These are phyloP conservation scores for Hepsetus odoe DNA, from an alignment of 2,113 vertebrate species.

Conservation along the genomic window DNA sequence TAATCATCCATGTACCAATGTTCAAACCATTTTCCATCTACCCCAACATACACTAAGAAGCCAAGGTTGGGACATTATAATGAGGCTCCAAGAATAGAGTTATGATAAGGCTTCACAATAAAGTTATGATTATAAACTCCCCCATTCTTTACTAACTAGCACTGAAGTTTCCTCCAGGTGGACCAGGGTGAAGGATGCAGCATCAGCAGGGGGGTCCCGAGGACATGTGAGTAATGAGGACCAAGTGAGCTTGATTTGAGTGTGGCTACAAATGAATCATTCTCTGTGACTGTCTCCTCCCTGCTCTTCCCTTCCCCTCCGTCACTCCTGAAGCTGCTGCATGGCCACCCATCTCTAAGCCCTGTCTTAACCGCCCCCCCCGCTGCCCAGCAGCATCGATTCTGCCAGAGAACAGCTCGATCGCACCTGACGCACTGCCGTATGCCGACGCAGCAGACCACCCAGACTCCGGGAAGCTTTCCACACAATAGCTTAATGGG, in stretches of 20 bases:
- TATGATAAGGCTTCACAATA: too few relatives aligned
- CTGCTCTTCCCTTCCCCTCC: background rate
- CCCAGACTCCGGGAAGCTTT: background rate
- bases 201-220: background rate
- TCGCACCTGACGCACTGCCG: background rate
- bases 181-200: background rate
- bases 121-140: too few relatives aligned
- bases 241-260: background rate
- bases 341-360: background rate
- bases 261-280: background rate
- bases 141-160: too few relatives aligned
- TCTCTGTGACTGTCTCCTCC: background rate
- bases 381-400: background rate
- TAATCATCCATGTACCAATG: too few relatives aligned
- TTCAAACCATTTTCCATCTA: too few relatives aligned
- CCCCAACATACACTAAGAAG: too few relatives aligned
- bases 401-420: background rate
- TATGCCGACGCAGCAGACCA: background rate
- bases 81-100: too few relatives aligned
- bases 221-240: constrained; percentile 3
- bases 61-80: too few relatives aligned
- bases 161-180: too few relatives aligned
- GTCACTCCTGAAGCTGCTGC: background rate
- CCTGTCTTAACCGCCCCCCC: background rate
- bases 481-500: too few relatives aligned